Conservation (phyloP, 1,140 invertebrate species). For the Vanessa atalanta region DNA sequence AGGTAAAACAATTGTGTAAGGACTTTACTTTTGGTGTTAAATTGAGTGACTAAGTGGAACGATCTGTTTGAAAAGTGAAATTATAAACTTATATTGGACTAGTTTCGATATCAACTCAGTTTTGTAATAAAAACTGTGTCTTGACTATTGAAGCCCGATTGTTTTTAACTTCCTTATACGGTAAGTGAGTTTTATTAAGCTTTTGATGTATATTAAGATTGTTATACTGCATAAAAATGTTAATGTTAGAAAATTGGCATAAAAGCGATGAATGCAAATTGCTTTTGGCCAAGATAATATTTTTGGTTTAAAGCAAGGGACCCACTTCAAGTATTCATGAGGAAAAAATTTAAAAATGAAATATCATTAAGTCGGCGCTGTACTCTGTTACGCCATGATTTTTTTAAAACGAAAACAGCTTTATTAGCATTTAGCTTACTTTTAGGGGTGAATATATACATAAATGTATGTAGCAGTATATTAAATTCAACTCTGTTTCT, state of each 20-base stretch:
- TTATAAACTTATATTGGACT: constrained; percentile 59
- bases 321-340: constrained; percentile 67
- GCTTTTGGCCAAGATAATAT: constrained; percentile 56
- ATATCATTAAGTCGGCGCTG: constrained; percentile 56
- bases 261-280: constrained; percentile 61
- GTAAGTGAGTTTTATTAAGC: constrained; percentile 46
- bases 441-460: constrained; percentile 13
- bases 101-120: constrained; percentile 74
- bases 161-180: constrained; percentile 52
- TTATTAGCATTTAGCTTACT: constrained; percentile 21
- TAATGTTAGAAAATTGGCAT: constrained; percentile 2
- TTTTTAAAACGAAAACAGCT: constrained; percentile 37
- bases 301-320: constrained; percentile 53
- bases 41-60: constrained; percentile 57
- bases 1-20: constrained; percentile 66
- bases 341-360: constrained; percentile 59
- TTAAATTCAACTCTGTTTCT: neutral
- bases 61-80: constrained; percentile 57
- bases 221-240: neutral
- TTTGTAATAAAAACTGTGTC: constrained; percentile 71
- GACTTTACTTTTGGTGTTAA: constrained; percentile 55
- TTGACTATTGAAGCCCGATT: constrained; percentile 64
- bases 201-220: neutral
- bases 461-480: neutral
- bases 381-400: constrained; percentile 40